These are phyloP conservation scores for Chalcis sispes DNA, from an alignment of 2,888 invertebrate genomes.

Conservation along the genomic window DNA sequence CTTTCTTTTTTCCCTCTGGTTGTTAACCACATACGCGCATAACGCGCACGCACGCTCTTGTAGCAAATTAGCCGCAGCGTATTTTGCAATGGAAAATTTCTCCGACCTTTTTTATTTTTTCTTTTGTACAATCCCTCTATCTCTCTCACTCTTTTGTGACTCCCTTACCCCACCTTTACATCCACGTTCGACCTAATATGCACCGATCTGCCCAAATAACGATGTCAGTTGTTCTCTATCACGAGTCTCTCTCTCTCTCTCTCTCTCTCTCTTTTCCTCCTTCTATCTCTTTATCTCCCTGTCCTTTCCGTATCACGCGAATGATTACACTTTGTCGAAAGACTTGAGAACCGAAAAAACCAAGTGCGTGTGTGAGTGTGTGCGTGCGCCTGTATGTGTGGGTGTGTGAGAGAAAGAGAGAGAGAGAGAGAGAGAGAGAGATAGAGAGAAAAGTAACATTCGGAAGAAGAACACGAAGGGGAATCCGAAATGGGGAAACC, in stretches of 20 bases:
- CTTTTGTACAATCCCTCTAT: too few relatives aligned
- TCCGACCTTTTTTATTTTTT: too few relatives aligned
- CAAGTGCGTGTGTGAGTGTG: too few relatives aligned
- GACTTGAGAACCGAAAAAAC: slow-evolving; percentile 39
- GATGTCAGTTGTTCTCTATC: slow-evolving; percentile 59
- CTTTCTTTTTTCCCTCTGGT: too few relatives aligned
- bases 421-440: slow-evolving; percentile 1
- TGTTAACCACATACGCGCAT: too few relatives aligned
- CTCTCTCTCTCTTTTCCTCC: slow-evolving; percentile 9
- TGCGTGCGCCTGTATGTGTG: too few relatives aligned
- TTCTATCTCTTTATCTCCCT: slow-evolving; percentile 33
- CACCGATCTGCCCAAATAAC: slow-evolving; percentile 58
- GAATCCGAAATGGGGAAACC: slow-evolving; percentile 65
- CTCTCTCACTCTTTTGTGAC: slow-evolving; percentile 3
- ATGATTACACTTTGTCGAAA: slow-evolving; percentile 62
- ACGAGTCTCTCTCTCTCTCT: slow-evolving; percentile 45
- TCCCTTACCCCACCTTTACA: neutral
- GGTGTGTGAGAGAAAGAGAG: neutral
- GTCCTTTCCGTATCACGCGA: slow-evolving; percentile 31
- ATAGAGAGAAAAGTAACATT: slow-evolving; percentile 13
- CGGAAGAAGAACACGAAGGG: slow-evolving; percentile 48
- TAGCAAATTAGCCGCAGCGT: slow-evolving; percentile 37
- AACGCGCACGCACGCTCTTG: too few relatives aligned
- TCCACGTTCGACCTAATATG: slow-evolving; percentile 31
- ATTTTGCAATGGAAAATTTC: slow-evolving; percentile 35